Conservation (phyloP, 2,888 invertebrate genomes). For the Brassicogethes aeneus region DNA sequence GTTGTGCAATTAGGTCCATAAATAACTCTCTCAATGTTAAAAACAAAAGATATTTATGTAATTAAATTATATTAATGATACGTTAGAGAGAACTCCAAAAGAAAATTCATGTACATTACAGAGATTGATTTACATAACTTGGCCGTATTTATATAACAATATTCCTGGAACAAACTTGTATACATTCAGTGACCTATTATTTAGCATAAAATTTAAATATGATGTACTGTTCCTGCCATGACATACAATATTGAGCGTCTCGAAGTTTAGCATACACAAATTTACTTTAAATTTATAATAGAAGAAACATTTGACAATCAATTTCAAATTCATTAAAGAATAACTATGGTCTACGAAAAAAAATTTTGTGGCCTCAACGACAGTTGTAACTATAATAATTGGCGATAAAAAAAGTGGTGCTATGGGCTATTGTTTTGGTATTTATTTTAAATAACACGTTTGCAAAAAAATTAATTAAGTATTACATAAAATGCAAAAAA, state of each 20-base stretch:
- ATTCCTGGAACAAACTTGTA: slow-evolving; percentile 17
- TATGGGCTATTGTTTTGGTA: too few relatives aligned
- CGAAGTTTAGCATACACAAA: not conserved
- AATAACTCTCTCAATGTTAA: not conserved
- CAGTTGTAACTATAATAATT: too few relatives aligned
- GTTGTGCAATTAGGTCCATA: not conserved
- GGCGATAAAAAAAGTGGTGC: too few relatives aligned
- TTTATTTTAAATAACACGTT: too few relatives aligned
- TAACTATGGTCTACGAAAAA: too few relatives aligned
- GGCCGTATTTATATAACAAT: slow-evolving; percentile 20
- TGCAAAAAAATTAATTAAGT: too few relatives aligned
- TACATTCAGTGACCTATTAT: slow-evolving; percentile 23
- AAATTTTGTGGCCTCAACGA: too few relatives aligned
- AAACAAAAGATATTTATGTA: slow-evolving; percentile 1
- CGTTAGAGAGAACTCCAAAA: not conserved
- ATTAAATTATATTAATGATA: not conserved
- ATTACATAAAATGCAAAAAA: too few relatives aligned
- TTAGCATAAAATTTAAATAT: slow-evolving; percentile 18
- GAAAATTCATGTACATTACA: slow-evolving; percentile 13
- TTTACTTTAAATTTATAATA: not conserved
- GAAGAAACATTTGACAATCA: slow-evolving; percentile 1
- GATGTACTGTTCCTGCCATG: slow-evolving; percentile 4
- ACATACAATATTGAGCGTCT: slow-evolving; percentile 4
- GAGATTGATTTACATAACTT: slow-evolving; percentile 16
- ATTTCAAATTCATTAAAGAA: too few relatives aligned